A percentile compares a stretch with the other conserved stretches of the same genome.
Conservation (phyloP, 2,113 vertebrate species). For the Melanostigma gelatinosum region DNA sequence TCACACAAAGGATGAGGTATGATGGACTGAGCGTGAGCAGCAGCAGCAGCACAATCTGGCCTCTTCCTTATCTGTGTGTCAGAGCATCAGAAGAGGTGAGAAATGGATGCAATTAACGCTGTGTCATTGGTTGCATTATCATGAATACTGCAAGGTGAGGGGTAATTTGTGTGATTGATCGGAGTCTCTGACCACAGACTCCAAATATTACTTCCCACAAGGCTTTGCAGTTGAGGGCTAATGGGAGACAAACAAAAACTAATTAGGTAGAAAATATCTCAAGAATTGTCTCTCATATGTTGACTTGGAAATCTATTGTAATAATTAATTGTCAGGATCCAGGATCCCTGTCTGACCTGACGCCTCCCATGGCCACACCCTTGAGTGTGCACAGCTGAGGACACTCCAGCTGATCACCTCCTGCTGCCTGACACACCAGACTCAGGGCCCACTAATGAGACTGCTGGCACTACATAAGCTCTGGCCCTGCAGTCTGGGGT, state of each 20-base stretch:
- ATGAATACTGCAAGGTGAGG: constrained; percentile 77
- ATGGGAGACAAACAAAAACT: constrained; percentile 19
- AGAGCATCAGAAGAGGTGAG: constrained; percentile 63
- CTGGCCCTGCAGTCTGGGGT: too few species aligned
- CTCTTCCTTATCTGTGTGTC: constrained; percentile 59
- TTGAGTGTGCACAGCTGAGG: too few species aligned
- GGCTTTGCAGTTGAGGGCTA: constrained; percentile 14
- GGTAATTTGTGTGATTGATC: constrained; percentile 75
- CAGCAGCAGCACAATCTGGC: constrained; percentile 23
- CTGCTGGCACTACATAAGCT: too few species aligned
- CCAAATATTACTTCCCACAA: constrained; percentile 48
- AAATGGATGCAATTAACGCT: constrained; percentile 70
- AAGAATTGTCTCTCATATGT: neutral
- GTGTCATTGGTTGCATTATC: constrained; percentile 72
- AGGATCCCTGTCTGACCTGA: too few species aligned
- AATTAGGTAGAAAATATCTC: constrained; percentile 13
- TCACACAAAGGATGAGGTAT: constrained; percentile 44
- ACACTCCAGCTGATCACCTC: too few species aligned
- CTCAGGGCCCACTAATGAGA: too few species aligned
- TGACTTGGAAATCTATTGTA: neutral
- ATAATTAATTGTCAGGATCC: neutral
- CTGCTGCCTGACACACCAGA: too few species aligned
- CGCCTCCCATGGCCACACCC: too few species aligned
- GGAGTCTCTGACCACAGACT: constrained; percentile 50
- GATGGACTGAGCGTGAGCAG: constrained; percentile 59